Evolutionary conservation across 2,888 invertebrate species (phyloP).

Genomic region (Adelognathus sp.): DNA sequence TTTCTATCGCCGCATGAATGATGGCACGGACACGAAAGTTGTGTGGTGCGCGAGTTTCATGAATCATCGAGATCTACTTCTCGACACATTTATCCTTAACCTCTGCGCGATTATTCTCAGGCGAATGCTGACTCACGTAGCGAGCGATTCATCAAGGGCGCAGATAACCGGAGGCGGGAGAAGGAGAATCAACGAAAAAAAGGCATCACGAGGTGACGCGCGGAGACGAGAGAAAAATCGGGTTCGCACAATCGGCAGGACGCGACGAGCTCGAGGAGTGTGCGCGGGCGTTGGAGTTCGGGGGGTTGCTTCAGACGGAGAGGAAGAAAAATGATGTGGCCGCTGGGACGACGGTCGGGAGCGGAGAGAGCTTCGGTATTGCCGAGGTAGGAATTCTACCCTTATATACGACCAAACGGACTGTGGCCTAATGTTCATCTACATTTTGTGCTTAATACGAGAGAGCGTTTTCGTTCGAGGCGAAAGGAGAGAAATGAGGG

Average conservation of each 20-base stretch:
- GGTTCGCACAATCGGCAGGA: conserved; percentile 28
- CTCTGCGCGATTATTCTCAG: conserved; percentile 37
- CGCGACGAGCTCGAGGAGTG: conserved; percentile 40
- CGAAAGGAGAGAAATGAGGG: conserved; percentile 57
- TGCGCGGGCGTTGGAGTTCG: neutral
- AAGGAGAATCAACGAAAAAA: neutral
- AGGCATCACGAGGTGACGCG: conserved; percentile 20
- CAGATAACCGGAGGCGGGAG: neutral
- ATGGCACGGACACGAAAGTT: neutral
- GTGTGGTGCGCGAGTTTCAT: neutral
- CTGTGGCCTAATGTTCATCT: conserved; percentile 72
- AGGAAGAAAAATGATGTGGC: conserved; percentile 61
- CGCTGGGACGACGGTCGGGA: conserved; percentile 14
- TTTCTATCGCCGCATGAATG: neutral
- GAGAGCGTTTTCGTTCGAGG: conserved; percentile 49
- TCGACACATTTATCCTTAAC: conserved; percentile 34
- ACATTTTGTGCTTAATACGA: conserved; percentile 75
- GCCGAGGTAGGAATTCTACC: conserved; percentile 9
- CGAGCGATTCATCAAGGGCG: conserved; percentile 11
- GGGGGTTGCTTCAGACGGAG: conserved; percentile 16
- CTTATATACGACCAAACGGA: conserved; percentile 47
- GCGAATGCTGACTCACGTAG: conserved; percentile 18
- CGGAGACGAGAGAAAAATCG: conserved; percentile 27
- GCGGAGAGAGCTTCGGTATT: conserved; percentile 1
- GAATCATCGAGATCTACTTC: neutral